Percentiles rank a stretch among this genome's conserved stretches.
Evolutionary conservation across 2,797 vertebrate species (phyloP).

Genomic region (Mus caroli): DNA sequence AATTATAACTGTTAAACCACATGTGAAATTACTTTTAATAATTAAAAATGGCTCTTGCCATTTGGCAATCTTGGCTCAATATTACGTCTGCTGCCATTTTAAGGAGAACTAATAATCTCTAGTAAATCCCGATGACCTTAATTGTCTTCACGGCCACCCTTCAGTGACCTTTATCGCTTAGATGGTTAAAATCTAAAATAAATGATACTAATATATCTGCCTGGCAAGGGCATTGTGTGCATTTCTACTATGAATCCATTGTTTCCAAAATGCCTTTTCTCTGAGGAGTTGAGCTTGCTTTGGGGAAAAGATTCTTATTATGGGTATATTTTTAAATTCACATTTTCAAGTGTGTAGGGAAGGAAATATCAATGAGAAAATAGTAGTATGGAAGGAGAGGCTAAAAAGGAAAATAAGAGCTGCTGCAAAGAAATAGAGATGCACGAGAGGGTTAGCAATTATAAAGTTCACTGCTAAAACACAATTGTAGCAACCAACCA

Average conservation of each 20-base stretch:
- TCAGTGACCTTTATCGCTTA: conserved; percentile 61
- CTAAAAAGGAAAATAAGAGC: not conserved
- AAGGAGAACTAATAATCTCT: conserved; percentile 60
- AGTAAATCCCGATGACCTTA: conserved; percentile 70
- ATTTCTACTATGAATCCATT: not conserved
- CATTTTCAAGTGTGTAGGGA: conserved; percentile 21
- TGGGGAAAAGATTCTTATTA: not conserved
- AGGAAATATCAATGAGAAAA: conserved; percentile 4
- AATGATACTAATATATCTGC: conserved; percentile 42
- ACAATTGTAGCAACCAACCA: conserved; percentile 40
- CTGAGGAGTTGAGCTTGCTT: not conserved
- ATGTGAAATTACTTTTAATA: conserved; percentile 84
- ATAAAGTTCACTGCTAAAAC: conserved; percentile 36
- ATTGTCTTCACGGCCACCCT: conserved; percentile 63
- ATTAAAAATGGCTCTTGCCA: conserved; percentile 75
- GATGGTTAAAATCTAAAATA: conserved; percentile 69
- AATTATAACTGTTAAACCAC: conserved; percentile 80
- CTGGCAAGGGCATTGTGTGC: not conserved
- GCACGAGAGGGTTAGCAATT: not conserved
- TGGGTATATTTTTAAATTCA: not conserved
- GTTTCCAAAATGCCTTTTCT: not conserved
- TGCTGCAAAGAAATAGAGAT: not conserved
- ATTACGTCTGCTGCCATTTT: conserved; percentile 58
- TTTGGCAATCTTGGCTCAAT: not conserved
- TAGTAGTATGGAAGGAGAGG: not conserved